Percentiles rank a stretch among this genome's conserved stretches.
These are phyloP conservation scores for Drosophila tsacasi DNA, from an alignment of 1,140 invertebrate species.

Conservation along the genomic window DNA sequence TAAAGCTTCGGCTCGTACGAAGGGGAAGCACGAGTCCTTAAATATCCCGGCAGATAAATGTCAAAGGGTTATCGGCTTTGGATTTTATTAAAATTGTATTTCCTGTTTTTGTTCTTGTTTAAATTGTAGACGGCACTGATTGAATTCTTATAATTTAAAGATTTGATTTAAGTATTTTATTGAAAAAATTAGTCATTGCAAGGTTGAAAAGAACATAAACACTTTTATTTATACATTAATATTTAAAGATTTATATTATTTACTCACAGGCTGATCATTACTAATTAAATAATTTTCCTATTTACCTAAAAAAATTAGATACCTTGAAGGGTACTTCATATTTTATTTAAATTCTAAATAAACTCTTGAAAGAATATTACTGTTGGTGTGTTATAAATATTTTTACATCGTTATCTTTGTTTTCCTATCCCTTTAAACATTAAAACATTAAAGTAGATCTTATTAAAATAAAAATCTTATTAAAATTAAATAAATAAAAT, in stretches of 20 bases:
- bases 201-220: no score
- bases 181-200: no score
- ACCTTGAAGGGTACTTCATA: no score
- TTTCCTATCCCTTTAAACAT: no score
- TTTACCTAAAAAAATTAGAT: neutral
- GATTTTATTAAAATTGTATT: neutral
- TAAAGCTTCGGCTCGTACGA: constrained; percentile 6
- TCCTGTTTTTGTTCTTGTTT: no score
- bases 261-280: neutral
- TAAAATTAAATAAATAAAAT: no score
- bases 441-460: neutral
- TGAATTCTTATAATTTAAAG: neutral
- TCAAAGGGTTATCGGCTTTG: neutral
- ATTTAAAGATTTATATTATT: no score
- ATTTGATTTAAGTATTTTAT: no score
- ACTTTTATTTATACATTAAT: neutral
- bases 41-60: neutral
- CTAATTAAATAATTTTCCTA: neutral
- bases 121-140: neutral
- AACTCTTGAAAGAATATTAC: no score
- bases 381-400: neutral
- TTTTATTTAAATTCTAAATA: no score
- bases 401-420: neutral
- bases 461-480: neutral
- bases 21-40: constrained; percentile 8